Conservation (phyloP, 2,888 invertebrate genomes). For the Morpho achilles region DNA sequence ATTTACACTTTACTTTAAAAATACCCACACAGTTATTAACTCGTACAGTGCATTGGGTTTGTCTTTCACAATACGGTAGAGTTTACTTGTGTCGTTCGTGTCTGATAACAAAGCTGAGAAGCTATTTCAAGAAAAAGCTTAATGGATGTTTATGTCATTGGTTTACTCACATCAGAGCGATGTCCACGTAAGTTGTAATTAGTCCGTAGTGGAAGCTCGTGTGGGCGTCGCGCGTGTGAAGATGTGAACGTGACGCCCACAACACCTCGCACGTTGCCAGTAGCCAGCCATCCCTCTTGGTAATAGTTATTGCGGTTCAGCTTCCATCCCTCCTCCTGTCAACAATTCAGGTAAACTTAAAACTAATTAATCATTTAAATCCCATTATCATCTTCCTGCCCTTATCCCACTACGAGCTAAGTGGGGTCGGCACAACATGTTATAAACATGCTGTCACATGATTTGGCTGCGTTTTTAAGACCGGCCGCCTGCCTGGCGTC, state of each 20-base stretch:
- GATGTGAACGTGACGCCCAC: conserved; percentile 98
- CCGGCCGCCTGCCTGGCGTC: too few relatives aligned
- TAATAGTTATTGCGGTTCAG: conserved; percentile 96
- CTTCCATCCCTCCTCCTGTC: conserved; percentile 96
- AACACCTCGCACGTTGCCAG: conserved; percentile 95
- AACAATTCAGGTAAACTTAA: conserved; percentile 3
- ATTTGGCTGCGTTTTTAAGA: too few relatives aligned
- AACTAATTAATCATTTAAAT: not conserved
- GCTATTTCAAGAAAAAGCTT: not conserved
- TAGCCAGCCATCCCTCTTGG: conserved; percentile 98
- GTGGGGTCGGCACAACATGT: too few relatives aligned
- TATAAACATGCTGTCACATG: too few relatives aligned
- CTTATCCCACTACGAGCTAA: too few relatives aligned
- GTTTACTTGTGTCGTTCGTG: too few relatives aligned
- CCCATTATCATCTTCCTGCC: too few relatives aligned
- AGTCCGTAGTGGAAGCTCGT: conserved; percentile 92
- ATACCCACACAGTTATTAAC: too few relatives aligned
- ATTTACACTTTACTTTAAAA: too few relatives aligned
- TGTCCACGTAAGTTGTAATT: conserved; percentile 99
- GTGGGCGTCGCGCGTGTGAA: conserved; percentile 92
- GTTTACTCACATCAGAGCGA: conserved; percentile 90
- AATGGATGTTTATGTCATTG: not conserved
- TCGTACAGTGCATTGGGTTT: too few relatives aligned
- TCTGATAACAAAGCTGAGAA: too few relatives aligned
- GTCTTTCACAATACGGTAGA: too few relatives aligned